A percentile compares a stretch with the other conserved stretches of the same genome.
Conservation (phyloP, 2,797 vertebrate genomes). For the Strix occidentalis region DNA sequence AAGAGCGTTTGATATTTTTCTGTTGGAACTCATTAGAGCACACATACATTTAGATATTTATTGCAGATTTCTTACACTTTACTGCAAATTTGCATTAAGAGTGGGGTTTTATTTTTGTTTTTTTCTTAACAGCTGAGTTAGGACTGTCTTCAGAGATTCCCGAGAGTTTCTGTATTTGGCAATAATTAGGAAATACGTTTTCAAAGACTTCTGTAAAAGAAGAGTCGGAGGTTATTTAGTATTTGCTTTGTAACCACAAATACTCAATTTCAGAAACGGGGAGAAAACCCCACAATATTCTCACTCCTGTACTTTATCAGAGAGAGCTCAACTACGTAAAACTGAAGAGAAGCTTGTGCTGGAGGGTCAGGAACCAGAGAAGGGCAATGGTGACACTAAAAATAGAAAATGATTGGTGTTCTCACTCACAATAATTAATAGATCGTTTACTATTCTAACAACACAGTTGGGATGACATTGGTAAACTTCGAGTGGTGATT, state of each 20-base stretch:
- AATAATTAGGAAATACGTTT: neutral
- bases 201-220: neutral
- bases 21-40: neutral
- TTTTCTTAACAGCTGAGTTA: neutral
- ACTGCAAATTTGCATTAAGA: neutral
- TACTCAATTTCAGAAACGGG: neutral
- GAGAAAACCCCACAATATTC: neutral
- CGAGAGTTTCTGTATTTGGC: neutral
- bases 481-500: neutral
- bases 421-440: constrained; percentile 1
- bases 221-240: neutral
- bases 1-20: neutral
- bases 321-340: neutral
- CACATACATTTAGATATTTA: neutral
- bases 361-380: constrained; percentile 30
- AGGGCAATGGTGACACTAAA: constrained; percentile 23
- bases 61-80: neutral
- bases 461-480: neutral
- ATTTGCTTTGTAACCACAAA: neutral
- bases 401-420: constrained; percentile 27
- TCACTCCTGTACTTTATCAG: neutral
- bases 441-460: neutral
- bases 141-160: neutral
- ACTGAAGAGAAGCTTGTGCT: neutral
- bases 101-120: neutral